Conservation (phyloP, 2,888 invertebrate genomes). For the Strigamia crassipes region DNA sequence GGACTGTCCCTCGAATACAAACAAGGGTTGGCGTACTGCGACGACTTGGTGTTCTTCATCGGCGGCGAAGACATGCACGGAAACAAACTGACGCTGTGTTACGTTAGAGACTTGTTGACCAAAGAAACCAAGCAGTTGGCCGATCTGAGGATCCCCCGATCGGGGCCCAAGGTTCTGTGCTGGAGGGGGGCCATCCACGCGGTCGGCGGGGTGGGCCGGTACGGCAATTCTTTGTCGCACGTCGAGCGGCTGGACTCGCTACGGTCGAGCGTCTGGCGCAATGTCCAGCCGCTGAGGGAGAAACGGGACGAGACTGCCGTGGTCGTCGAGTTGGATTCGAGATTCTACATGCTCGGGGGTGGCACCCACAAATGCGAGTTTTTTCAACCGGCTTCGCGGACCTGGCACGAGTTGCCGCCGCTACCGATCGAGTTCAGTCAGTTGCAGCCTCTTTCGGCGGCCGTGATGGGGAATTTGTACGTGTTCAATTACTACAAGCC, state of each 20-base stretch:
- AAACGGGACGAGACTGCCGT: slow-evolving; percentile 28
- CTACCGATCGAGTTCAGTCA: slow-evolving; percentile 24
- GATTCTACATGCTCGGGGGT: slow-evolving; percentile 43
- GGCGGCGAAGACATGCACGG: slow-evolving; percentile 46
- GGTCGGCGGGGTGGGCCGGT: slow-evolving; percentile 39
- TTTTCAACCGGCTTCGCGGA: background rate
- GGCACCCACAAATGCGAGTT: slow-evolving; percentile 44
- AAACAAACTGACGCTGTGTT: background rate
- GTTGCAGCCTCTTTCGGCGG: background rate
- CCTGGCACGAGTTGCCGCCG: slow-evolving; percentile 46
- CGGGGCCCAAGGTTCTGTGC: background rate
- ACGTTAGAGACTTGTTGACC: slow-evolving; percentile 17
- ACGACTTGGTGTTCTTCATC: slow-evolving; percentile 42
- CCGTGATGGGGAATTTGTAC: slow-evolving; percentile 3
- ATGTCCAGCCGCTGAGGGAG: slow-evolving; percentile 35
- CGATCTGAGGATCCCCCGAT: background rate
- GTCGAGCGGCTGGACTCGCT: slow-evolving; percentile 38
- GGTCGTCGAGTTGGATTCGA: background rate
- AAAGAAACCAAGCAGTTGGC: slow-evolving; percentile 23
- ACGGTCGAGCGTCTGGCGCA: background rate
- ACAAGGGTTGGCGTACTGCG: background rate
- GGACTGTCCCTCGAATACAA: slow-evolving; percentile 37
- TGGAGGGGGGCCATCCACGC: background rate
- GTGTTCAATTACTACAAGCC: slow-evolving; percentile 46
- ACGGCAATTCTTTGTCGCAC: slow-evolving; percentile 29